phyloP scores from a whole-genome alignment of 2,113 vertebrate genomes.

The Sprattus sprattus region DNA sequence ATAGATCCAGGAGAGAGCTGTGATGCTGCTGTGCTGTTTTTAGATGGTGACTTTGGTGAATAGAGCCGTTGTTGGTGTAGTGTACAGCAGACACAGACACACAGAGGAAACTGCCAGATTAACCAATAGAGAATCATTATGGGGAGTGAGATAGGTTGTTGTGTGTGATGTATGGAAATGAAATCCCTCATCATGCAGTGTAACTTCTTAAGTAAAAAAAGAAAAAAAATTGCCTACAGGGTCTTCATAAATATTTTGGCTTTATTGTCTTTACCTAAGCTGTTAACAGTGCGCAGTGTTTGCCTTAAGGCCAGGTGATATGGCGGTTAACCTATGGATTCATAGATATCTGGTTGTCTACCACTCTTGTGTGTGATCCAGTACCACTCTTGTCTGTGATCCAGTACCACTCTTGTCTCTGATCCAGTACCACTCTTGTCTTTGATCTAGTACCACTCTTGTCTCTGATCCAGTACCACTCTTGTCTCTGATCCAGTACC shows the following conservation, averaged over 20 bases:
- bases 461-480: no score
- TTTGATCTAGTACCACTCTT: slow-evolving; percentile 10
- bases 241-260: background rate
- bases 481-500: background rate
- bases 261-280: background rate
- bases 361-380: slow-evolving; percentile 25
- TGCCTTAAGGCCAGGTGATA: background rate
- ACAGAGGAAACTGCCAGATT: no score
- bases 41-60: background rate
- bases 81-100: background rate
- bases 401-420: slow-evolving; percentile 29
- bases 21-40: background rate
- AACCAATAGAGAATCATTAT: no score
- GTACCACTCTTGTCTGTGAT: slow-evolving; percentile 22
- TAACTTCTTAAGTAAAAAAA: background rate
- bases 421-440: slow-evolving; percentile 28
- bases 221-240: background rate
- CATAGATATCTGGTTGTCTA: background rate
- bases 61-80: background rate
- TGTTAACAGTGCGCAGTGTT: background rate
- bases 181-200: no score
- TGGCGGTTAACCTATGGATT: background rate
- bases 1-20: background rate
- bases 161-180: no score
- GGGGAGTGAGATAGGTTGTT: no score